phyloP scores from a whole-genome alignment of 2,113 vertebrate species.

The Lycaon pictus region DNA sequence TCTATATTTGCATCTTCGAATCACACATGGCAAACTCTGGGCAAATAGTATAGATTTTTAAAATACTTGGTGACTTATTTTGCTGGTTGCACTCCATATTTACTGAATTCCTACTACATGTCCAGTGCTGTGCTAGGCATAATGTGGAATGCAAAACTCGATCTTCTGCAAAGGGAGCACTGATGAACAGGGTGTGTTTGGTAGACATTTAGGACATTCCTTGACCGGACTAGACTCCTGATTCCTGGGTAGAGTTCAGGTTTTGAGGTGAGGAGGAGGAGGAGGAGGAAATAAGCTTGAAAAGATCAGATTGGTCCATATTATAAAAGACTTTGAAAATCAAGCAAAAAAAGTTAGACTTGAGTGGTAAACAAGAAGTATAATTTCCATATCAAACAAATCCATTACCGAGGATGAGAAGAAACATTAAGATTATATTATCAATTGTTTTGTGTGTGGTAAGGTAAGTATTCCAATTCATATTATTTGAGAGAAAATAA shows the following conservation, averaged over 20 bases:
- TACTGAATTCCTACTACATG: not conserved
- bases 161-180: not conserved
- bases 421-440: not conserved
- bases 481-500: constrained; percentile 13
- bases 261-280: not conserved
- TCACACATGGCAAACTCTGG: not conserved
- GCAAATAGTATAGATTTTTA: not conserved
- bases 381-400: constrained; percentile 37
- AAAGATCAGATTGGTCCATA: not conserved
- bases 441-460: not conserved
- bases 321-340: not conserved
- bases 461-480: not conserved
- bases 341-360: not conserved
- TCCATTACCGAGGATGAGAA: not conserved
- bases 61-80: not conserved
- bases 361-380: not conserved
- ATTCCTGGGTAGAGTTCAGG: not conserved
- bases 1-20: not conserved
- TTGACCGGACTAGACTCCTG: not conserved
- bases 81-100: not conserved
- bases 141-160: not conserved
- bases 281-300: not conserved
- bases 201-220: not conserved
- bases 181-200: not conserved
- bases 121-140: not conserved